Conservation (phyloP, 2,797 vertebrate genomes). For the Loriculus beryllinus region DNA sequence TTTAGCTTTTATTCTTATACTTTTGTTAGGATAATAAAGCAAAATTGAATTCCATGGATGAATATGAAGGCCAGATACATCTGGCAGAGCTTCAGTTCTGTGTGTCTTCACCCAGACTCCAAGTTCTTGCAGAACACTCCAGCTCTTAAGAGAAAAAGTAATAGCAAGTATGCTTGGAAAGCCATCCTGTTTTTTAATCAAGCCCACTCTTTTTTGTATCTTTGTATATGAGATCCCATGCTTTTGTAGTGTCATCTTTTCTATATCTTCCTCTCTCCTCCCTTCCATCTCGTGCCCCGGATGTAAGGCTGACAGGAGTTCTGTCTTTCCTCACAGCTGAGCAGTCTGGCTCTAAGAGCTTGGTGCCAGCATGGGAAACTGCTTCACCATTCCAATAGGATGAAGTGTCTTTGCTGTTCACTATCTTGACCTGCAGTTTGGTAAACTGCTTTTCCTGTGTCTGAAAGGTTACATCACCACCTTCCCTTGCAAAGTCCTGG, state of each 20-base stretch:
- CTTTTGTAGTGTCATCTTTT: not conserved
- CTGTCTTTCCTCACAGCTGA: not conserved
- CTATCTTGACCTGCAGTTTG: not conserved
- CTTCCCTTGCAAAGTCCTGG: not conserved
- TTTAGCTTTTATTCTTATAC: not conserved
- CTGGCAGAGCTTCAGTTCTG: not conserved
- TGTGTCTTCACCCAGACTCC: not conserved
- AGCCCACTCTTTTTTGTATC: not conserved
- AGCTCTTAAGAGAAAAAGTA: not conserved
- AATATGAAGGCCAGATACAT: not conserved
- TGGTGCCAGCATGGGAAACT: not conserved
- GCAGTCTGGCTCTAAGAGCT: not conserved
- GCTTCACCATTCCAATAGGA: fast-evolving
- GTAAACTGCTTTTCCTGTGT: not conserved
- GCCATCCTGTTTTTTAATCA: not conserved
- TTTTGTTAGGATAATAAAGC: not conserved
- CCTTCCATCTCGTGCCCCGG: not conserved
- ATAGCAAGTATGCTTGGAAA: not conserved
- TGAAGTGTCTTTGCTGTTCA: not conserved
- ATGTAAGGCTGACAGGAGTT: not conserved
- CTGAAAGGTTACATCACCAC: not conserved
- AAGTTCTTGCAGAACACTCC: not conserved
- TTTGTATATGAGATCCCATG: not conserved
- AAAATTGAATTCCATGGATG: not conserved
- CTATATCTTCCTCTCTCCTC: not conserved